Evolutionary conservation across 2,113 vertebrate genomes (phyloP).

Genomic region (Empidonax traillii): DNA sequence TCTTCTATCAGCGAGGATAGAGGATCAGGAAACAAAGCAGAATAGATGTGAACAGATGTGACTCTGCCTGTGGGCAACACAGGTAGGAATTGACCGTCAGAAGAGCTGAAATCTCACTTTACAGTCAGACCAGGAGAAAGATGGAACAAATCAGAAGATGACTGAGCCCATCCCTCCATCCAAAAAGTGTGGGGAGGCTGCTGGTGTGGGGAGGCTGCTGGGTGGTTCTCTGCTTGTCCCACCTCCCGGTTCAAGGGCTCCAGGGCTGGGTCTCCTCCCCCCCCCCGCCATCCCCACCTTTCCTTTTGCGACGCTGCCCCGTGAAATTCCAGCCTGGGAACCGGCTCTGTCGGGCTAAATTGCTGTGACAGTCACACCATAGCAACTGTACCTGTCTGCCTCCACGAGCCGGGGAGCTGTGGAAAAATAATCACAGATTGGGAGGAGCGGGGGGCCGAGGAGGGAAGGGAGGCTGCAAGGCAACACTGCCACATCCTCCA

Average conservation of each 20-base stretch:
- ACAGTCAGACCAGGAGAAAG: fast-evolving
- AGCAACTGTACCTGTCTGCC: constrained; percentile 35
- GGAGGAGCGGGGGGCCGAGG: background rate
- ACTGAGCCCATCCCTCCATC: fast-evolving
- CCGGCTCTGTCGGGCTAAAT: background rate
- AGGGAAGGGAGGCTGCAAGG: background rate
- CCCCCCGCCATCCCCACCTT: background rate
- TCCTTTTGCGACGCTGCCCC: background rate
- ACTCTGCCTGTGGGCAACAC: background rate
- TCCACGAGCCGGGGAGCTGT: background rate
- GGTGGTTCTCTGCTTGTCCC: background rate
- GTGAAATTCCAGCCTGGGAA: background rate
- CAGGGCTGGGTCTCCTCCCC: background rate
- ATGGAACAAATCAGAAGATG: fast-evolving
- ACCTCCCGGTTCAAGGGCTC: background rate
- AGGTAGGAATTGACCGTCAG: background rate
- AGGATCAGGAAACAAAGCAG: background rate
- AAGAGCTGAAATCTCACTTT: fast-evolving
- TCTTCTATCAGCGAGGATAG: background rate
- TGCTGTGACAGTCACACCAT: background rate
- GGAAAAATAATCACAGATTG: background rate
- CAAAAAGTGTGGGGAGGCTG: fast-evolving
- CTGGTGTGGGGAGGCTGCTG: fast-evolving
- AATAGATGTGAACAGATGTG: fast-evolving
- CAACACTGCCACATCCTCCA: background rate